Conservation (phyloP, 2,888 invertebrate genomes). For the Caenorhabditis sp. region DNA sequence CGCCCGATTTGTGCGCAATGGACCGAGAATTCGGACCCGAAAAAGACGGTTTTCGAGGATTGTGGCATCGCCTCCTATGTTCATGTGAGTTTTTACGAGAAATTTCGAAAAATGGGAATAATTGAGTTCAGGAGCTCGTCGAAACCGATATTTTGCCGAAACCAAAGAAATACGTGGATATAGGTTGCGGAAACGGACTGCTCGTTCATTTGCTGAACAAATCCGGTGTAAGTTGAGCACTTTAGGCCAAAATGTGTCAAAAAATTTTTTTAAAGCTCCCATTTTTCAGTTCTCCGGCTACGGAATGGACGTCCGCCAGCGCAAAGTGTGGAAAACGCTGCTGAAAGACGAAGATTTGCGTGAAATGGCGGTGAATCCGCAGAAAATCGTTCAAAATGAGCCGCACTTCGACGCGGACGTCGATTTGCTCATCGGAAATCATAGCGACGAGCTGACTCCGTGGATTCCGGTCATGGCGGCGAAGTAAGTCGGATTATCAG, state of each 20-base stretch:
- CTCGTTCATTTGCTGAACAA: conserved; percentile 71
- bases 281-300: conserved; percentile 51
- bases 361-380: conserved; percentile 66
- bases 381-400: conserved; percentile 32
- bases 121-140: conserved; percentile 52
- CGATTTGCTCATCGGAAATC: conserved; percentile 90
- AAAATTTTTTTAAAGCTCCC: not conserved
- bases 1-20: conserved; percentile 81
- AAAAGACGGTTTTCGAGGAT: conserved; percentile 96
- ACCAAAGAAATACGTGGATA: conserved; percentile 86
- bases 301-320: conserved; percentile 81
- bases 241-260: not conserved
- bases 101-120: not conserved
- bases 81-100: conserved; percentile 79
- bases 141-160: conserved; percentile 13
- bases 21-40: conserved; percentile 93
- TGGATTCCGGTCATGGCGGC: conserved; percentile 96
- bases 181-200: conserved; percentile 96
- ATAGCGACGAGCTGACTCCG: conserved; percentile 98
- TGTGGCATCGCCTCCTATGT: conserved; percentile 93
- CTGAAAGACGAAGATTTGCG: conserved; percentile 52
- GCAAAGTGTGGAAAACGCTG: conserved; percentile 84
- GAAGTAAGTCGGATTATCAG: conserved; percentile 80
- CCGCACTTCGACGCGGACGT: conserved; percentile 59
- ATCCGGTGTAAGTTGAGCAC: conserved; percentile 54